These are phyloP conservation scores for Eupithecia tripunctaria DNA, from an alignment of 2,888 invertebrate genomes.

Conservation along the genomic window DNA sequence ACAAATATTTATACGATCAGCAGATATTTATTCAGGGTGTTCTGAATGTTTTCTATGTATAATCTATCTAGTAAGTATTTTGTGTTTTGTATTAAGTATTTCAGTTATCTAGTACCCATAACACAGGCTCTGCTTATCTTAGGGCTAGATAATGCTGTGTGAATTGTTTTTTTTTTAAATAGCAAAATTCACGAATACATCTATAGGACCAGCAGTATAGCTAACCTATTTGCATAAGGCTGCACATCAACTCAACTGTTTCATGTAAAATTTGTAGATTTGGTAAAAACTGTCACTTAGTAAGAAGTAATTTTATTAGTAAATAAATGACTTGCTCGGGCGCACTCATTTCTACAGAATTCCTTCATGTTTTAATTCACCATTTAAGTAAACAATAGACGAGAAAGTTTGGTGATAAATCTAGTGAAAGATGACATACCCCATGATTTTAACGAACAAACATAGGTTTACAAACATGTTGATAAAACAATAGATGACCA, in stretches of 20 bases:
- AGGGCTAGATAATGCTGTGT: no score
- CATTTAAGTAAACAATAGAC: neutral
- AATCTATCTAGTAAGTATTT: no score
- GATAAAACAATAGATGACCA: slow-evolving; percentile 23
- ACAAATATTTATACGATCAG: no score
- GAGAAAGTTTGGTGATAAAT: neutral
- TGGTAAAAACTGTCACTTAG: neutral
- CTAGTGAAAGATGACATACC: slow-evolving; percentile 17
- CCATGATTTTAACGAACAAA: slow-evolving; percentile 31
- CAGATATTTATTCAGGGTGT: no score
- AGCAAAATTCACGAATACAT: no score
- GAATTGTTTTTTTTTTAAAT: no score
- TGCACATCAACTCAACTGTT: neutral
- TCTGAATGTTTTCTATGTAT: no score
- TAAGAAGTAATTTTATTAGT: neutral
- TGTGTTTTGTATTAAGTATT: no score
- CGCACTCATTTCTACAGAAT: neutral
- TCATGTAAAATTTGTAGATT: neutral
- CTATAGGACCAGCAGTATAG: no score
- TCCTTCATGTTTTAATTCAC: neutral
- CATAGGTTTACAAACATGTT: slow-evolving; percentile 30
- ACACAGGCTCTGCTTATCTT: no score
- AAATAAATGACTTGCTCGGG: neutral
- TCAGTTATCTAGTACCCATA: no score
- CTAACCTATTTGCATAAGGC: neutral